Evolutionary conservation across 2,113 vertebrate species (phyloP).

Genomic region (Noturus placidus): DNA sequence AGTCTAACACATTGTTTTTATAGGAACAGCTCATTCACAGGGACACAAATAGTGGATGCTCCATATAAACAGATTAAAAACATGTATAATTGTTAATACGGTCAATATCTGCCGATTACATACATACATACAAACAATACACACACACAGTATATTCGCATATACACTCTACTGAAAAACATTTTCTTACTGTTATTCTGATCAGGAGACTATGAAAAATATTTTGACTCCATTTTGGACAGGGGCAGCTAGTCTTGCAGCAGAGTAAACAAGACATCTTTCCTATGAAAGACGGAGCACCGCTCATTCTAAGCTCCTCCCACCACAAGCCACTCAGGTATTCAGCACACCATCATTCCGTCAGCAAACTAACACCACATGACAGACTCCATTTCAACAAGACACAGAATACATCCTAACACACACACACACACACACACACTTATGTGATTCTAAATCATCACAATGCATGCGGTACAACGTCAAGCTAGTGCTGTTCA

Average conservation of each 20-base stretch:
- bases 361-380: background rate
- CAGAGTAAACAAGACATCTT: too few relatives aligned
- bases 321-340: background rate
- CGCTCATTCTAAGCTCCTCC: background rate
- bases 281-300: background rate
- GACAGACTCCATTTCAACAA: background rate
- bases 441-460: too few relatives aligned
- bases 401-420: background rate
- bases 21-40: slow-evolving; percentile 1
- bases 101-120: background rate
- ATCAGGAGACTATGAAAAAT: too few relatives aligned
- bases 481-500: too few relatives aligned
- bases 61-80: background rate
- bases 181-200: too few relatives aligned
- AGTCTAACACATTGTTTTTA: background rate
- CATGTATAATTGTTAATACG: background rate
- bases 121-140: background rate
- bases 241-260: too few relatives aligned
- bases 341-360: too few relatives aligned
- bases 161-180: too few relatives aligned
- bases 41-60: background rate
- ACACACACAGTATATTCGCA: too few relatives aligned
- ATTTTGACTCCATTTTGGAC: too few relatives aligned
- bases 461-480: too few relatives aligned
- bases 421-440: slow-evolving; percentile 30